Conservation (phyloP, 1,140 invertebrate genomes). For the Neodiprion fabricii region DNA sequence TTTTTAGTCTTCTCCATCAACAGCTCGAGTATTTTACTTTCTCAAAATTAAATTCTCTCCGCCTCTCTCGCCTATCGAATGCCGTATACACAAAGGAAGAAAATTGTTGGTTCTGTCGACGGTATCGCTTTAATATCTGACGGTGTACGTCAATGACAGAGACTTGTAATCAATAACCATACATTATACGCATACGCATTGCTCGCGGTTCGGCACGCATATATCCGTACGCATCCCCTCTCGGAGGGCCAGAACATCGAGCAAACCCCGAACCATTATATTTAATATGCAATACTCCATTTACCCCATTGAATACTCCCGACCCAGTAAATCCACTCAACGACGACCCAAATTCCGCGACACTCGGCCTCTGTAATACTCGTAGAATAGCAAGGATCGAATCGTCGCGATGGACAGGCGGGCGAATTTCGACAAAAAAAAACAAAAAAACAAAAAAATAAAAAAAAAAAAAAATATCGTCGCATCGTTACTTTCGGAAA, state of each 20-base stretch:
- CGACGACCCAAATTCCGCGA: slow-evolving; percentile 45
- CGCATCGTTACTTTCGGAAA: too few species aligned
- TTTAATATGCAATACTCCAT: slow-evolving; percentile 54
- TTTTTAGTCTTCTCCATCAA: too few species aligned
- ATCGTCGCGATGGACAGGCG: background rate
- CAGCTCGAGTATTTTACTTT: too few species aligned
- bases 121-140: background rate
- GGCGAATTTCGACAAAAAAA: too few species aligned
- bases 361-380: background rate
- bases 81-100: too few species aligned
- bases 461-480: background rate
- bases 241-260: background rate
- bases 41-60: too few species aligned
- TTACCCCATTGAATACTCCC: slow-evolving; percentile 49
- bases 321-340: slow-evolving; percentile 37
- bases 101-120: too few species aligned
- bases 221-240: slow-evolving; percentile 24
- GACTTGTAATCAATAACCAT: slow-evolving; percentile 53
- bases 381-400: background rate
- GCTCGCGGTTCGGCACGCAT: slow-evolving; percentile 26
- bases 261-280: slow-evolving; percentile 36
- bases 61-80: too few species aligned
- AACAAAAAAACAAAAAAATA: background rate
- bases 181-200: slow-evolving; percentile 50
- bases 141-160: slow-evolving; percentile 55